Evolutionary conservation across 2,888 invertebrate genomes (phyloP).

Genomic region (Drosophila formosana): DNA sequence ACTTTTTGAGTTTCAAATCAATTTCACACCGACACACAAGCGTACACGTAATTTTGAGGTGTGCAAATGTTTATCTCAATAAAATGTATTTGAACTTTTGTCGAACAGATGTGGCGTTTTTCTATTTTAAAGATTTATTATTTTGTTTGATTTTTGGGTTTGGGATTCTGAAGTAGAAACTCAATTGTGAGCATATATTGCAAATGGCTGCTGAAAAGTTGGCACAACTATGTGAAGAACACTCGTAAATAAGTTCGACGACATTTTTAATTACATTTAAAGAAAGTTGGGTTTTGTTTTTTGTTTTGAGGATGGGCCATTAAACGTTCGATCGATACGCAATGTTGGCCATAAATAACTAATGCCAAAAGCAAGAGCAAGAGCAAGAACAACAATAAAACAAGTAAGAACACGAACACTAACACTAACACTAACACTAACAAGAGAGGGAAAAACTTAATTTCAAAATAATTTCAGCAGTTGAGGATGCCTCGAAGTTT

Average conservation of each 20-base stretch:
- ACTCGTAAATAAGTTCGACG: slow-evolving; percentile 80
- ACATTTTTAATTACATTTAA: slow-evolving; percentile 80
- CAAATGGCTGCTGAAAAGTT: slow-evolving; percentile 49
- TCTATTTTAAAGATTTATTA: neutral
- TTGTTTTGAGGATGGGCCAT: slow-evolving; percentile 23
- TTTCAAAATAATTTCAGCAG: slow-evolving; percentile 71
- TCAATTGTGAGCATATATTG: slow-evolving; percentile 10
- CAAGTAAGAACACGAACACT: slow-evolving; percentile 32
- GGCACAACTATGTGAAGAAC: slow-evolving; percentile 68
- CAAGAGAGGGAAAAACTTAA: slow-evolving; percentile 61
- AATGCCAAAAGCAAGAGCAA: slow-evolving; percentile 47
- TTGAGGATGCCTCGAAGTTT: slow-evolving; percentile 52
- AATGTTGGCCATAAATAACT: slow-evolving; percentile 72
- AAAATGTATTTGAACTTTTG: neutral
- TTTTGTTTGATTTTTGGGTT: neutral
- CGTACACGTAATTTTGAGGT: neutral
- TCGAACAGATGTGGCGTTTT: neutral
- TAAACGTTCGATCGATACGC: slow-evolving; percentile 75
- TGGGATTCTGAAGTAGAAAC: slow-evolving; percentile 3
- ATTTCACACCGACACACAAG: neutral
- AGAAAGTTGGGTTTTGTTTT: slow-evolving; percentile 48
- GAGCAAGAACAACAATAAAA: slow-evolving; percentile 5
- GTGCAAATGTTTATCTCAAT: neutral
- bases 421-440: slow-evolving; percentile 2
- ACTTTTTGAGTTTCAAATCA: slow-evolving; percentile 2